phyloP scores from a whole-genome alignment of 2,888 invertebrate genomes.

The Acrobeloides nanus region DNA sequence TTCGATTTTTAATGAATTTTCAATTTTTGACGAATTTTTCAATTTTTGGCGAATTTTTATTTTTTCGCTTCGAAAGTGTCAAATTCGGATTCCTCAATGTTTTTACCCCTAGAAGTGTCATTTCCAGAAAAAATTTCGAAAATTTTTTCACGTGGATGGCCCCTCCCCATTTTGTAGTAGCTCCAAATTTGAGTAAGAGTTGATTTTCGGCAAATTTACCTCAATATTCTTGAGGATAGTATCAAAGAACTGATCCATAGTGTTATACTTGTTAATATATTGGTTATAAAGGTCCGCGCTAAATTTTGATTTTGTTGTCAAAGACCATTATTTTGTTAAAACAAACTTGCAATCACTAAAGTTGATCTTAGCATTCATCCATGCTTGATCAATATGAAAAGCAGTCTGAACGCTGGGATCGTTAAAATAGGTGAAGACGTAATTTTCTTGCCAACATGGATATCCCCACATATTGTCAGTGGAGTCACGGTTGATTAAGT shows the following conservation, averaged over 20 bases:
- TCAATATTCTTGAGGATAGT: slow-evolving; percentile 12
- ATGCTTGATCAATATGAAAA: slow-evolving; percentile 28
- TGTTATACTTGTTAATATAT: slow-evolving; percentile 22
- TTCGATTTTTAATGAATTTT: no score
- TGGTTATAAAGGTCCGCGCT: slow-evolving; percentile 14
- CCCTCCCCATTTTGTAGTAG: no score
- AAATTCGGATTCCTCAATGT: no score
- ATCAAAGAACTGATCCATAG: slow-evolving; percentile 29
- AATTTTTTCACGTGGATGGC: no score
- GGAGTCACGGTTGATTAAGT: slow-evolving; percentile 29
- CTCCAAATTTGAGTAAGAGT: no score
- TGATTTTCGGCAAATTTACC: no score
- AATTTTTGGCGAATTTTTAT: no score
- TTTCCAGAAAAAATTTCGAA: no score
- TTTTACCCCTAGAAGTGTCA: no score
- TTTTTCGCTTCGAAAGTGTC: no score
- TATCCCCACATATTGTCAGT: slow-evolving; percentile 38
- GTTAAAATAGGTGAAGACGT: slow-evolving; percentile 36
- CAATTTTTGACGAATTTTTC: no score
- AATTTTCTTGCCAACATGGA: slow-evolving; percentile 44
- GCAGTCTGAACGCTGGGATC: slow-evolving; percentile 26
- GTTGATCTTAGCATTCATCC: slow-evolving; percentile 2
- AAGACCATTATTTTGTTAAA: no score
- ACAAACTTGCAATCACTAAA: slow-evolving; percentile 34
- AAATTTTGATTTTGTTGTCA: not conserved